Percentiles rank a stretch among this genome's conserved stretches.
These are phyloP conservation scores for Bombus huntii DNA, from an alignment of 1,140 invertebrate genomes.

Conservation along the genomic window DNA sequence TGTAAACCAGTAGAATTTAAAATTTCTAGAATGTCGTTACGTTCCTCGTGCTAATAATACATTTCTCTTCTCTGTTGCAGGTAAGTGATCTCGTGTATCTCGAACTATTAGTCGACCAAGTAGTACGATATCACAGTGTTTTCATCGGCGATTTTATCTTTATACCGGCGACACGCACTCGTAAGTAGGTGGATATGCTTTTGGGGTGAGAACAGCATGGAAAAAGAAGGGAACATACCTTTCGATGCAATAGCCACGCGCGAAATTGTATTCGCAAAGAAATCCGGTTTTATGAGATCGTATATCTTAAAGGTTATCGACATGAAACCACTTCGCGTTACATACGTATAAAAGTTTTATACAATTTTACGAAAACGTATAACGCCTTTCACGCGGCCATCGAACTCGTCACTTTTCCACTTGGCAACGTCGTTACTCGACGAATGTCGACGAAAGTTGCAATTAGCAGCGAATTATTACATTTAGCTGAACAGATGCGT, in stretches of 20 bases:
- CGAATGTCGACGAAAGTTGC: too few relatives aligned
- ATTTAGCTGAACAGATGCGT: too few relatives aligned
- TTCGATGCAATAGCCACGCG: conserved; percentile 40
- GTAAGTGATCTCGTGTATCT: conserved; percentile 63
- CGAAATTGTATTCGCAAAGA: conserved; percentile 56
- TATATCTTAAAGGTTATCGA: conserved; percentile 49
- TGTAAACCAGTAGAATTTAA: conserved; percentile 10
- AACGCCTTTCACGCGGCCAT: not conserved
- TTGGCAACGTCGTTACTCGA: too few relatives aligned
- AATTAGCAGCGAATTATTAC: too few relatives aligned
- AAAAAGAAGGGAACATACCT: conserved; percentile 34
- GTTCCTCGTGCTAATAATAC: conserved; percentile 51
- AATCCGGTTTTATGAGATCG: conserved; percentile 58
- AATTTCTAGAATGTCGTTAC: conserved; percentile 9
- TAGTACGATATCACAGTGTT: conserved; percentile 48
- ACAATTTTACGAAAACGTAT: conserved; percentile 29
- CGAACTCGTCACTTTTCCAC: too few relatives aligned
- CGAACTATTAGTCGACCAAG: conserved; percentile 46
- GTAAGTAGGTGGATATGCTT: conserved; percentile 63
- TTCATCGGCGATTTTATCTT: conserved; percentile 56
- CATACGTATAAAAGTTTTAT: not conserved
- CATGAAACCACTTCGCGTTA: conserved; percentile 22
- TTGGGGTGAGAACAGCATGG: conserved; percentile 24
- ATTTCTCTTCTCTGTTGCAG: conserved; percentile 71
- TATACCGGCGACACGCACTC: conserved; percentile 32